Evolutionary conservation across 2,888 invertebrate genomes (phyloP).

Genomic region (Trichogramma evanescens): DNA sequence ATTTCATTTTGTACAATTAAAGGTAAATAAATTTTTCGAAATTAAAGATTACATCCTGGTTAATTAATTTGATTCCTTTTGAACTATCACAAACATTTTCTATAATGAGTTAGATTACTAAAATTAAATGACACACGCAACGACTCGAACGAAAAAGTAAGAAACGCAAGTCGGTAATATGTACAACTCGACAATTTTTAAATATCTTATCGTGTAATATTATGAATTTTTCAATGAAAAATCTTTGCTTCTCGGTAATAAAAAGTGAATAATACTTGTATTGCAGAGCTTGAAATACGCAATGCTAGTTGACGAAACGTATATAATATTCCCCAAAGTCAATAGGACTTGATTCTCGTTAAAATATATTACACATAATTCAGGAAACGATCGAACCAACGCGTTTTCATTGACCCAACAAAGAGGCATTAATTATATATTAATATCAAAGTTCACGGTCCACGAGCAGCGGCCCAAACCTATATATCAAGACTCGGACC

Average conservation of each 20-base stretch:
- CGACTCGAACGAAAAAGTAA: background rate
- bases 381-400: background rate
- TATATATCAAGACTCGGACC: background rate
- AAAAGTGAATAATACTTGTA: too few species aligned
- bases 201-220: slow-evolving; percentile 7
- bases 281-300: too few species aligned
- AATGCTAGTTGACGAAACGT: too few species aligned
- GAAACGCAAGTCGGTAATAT: background rate
- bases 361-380: background rate
- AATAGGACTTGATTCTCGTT: too few species aligned
- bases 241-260: too few species aligned
- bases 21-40: background rate
- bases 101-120: too few species aligned
- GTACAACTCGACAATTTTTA: slow-evolving; percentile 8
- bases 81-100: too few species aligned
- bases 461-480: slow-evolving; percentile 14
- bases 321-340: too few species aligned
- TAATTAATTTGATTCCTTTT: background rate
- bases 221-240: too few species aligned
- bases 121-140: background rate
- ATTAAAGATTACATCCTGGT: background rate
- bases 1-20: too few species aligned
- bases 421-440: background rate
- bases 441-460: slow-evolving; percentile 23
- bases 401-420: background rate